phyloP scores from a whole-genome alignment of 2,888 invertebrate species.

The Torymus auratus region DNA sequence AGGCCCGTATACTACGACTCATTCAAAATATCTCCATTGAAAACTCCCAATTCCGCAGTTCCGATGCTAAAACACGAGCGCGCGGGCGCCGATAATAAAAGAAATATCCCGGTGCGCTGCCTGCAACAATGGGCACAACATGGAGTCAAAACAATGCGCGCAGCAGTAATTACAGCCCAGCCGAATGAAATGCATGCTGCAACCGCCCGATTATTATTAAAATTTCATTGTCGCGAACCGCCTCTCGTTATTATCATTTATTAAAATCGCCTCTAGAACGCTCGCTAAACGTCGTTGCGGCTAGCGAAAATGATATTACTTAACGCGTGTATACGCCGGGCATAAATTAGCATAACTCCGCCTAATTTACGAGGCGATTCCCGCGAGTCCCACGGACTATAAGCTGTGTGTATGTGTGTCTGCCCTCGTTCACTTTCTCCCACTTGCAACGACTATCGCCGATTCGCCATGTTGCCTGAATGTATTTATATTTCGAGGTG shows the following conservation, averaged over 20 bases:
- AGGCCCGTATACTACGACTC: no score
- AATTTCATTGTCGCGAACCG: conserved; percentile 5
- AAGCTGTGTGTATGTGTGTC: background rate
- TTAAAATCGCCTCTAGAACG: conserved; percentile 9
- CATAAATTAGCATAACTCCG: conserved; percentile 53
- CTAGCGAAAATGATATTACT: conserved; percentile 42
- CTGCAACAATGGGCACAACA: conserved; percentile 6
- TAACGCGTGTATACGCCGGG: background rate
- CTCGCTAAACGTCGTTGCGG: background rate
- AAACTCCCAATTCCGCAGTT: no score
- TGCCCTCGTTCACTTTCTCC: conserved; percentile 42
- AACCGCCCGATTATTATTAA: conserved; percentile 1
- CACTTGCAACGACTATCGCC: no score
- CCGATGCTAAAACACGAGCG: no score
- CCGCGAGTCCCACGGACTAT: conserved; percentile 28
- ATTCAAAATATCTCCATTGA: no score
- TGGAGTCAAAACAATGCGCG: conserved; percentile 3
- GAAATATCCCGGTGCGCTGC: no score
- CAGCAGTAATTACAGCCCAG: background rate
- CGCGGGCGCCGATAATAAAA: no score
- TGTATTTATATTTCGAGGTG: no score
- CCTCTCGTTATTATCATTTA: conserved; percentile 28
- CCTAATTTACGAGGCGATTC: conserved; percentile 43
- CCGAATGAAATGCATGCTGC: background rate
- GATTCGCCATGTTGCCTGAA: no score